Conservation (phyloP, 2,113 vertebrate species). For the Otolemur garnettii region DNA sequence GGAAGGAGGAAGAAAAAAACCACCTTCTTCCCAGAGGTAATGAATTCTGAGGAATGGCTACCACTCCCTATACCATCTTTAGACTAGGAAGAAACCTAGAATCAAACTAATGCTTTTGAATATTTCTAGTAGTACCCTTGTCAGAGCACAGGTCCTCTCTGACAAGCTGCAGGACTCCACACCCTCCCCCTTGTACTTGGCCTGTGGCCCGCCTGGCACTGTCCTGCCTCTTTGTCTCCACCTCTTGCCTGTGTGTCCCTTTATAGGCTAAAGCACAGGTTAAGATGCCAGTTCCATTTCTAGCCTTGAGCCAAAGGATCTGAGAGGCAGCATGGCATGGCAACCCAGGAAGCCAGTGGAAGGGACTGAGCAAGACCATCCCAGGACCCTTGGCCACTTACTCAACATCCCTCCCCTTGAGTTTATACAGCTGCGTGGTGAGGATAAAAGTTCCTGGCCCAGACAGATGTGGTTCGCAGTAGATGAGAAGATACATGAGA, state of each 20-base stretch:
- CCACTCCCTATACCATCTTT: background rate
- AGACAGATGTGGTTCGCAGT: background rate
- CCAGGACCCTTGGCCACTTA: background rate
- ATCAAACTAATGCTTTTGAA: background rate
- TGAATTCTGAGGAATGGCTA: background rate
- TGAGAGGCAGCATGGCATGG: background rate
- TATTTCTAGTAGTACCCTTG: background rate
- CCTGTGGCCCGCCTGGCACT: background rate
- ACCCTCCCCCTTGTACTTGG: background rate
- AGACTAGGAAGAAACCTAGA: background rate
- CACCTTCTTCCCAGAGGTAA: background rate
- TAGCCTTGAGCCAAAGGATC: background rate
- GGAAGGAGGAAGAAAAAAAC: too few relatives aligned
- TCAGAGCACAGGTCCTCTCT: background rate
- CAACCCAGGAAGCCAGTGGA: rapidly evolving
- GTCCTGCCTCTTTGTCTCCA: background rate
- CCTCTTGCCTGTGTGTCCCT: background rate
- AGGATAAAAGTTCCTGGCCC: background rate
- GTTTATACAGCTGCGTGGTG: rapidly evolving
- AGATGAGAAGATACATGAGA: background rate
- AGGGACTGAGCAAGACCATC: background rate
- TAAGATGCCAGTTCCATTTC: background rate
- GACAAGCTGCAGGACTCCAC: background rate
- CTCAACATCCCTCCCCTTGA: background rate
- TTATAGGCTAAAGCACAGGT: background rate